Evolutionary conservation across 2,888 invertebrate genomes (phyloP), one percentile per base, ranked within the genome.

Genomic region (Ophion obscuratus): DNA sequence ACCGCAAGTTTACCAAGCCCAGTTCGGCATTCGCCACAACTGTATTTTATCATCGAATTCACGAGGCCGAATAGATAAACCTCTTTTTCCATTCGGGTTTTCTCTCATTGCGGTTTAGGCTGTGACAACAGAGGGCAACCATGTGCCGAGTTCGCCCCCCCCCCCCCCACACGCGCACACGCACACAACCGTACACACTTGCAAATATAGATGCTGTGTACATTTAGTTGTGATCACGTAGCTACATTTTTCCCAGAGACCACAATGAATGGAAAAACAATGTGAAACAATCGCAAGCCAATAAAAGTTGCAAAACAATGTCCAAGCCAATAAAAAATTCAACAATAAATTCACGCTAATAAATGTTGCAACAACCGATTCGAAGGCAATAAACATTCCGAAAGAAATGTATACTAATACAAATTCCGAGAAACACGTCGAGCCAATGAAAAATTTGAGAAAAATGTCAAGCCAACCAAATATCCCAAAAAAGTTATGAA

Each of bases 101-200:
- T 53, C 53, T 53, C 53, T 53, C 53, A 53, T 53, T 53, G 53
- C 53, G 53, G 53, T 53, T 53, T 53, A 53, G 53, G 53, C 53
- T 17, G 53, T 53, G 53, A 53, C 53, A 17, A 17, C 53, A 17
- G 17, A 17, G 17, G 53, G 17, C 17, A 53, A 53, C 53, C 53
- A 17, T 53, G 53, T 53, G 53, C 53, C 53, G 17, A 17, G 53
- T 17, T 11, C 47, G 11, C 14, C 10, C 17, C 53, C 11, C 53
- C 14, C 53, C 11, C 17, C 11, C 53, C 2, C 53, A 3, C 53
- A 2, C 14, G 3, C 53, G 2, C 14, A 14, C 53, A 14, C 47
- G 7, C 47, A 14, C 47, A 14, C 47, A 36, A 36, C 14, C 14
- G 17, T 1, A 14, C 4, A 2, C 47, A 47, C 47, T 2, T 14